phyloP scores from a whole-genome alignment of 2,113 vertebrate species.

The Drymodes brunneopygia region DNA sequence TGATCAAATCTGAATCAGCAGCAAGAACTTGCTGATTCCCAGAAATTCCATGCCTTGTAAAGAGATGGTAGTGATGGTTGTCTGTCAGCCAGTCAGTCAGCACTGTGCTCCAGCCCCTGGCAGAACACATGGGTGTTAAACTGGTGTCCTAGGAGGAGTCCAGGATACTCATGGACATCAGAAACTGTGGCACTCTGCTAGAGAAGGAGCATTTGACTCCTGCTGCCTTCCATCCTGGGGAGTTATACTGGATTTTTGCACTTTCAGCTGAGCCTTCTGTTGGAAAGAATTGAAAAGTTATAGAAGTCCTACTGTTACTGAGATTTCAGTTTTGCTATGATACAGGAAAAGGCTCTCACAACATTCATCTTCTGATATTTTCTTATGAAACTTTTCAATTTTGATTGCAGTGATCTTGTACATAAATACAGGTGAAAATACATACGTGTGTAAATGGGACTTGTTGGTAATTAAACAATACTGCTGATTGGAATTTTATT shows the following conservation, averaged over 20 bases:
- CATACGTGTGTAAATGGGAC: background rate
- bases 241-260: background rate
- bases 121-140: background rate
- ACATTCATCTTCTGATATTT: background rate
- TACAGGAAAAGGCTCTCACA: background rate
- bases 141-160: background rate
- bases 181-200: background rate
- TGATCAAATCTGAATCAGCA: background rate
- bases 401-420: background rate
- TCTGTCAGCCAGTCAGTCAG: background rate
- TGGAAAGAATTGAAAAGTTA: background rate
- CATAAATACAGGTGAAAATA: background rate
- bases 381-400: background rate
- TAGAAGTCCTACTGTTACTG: background rate
- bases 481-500: background rate
- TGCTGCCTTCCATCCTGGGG: background rate
- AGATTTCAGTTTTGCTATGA: background rate
- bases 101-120: background rate
- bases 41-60: background rate
- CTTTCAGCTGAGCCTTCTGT: background rate
- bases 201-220: background rate
- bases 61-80: background rate
- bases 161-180: background rate
- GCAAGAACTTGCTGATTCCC: background rate
- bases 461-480: background rate